phyloP scores from a whole-genome alignment of 2,797 vertebrate genomes.

The Hyperoplus lanceolatus region DNA sequence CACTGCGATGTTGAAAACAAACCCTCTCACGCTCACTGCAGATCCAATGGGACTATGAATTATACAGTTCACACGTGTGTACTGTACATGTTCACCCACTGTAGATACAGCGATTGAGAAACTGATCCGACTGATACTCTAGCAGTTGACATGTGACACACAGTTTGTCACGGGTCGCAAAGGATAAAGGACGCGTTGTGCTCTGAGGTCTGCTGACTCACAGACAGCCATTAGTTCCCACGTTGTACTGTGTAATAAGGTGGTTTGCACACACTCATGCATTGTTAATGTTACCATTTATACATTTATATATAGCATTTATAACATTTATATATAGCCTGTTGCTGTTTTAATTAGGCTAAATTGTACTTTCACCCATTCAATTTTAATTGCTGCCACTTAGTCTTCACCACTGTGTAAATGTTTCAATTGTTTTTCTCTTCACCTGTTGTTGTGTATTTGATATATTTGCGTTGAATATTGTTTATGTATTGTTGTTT shows the following conservation, averaged over 20 bases:
- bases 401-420: no score
- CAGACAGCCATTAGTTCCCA: slow-evolving; percentile 4
- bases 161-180: background rate
- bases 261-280: background rate
- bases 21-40: background rate
- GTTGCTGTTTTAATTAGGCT: no score
- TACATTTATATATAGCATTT: background rate
- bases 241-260: background rate
- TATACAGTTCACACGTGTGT: background rate
- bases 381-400: no score
- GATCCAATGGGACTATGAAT: background rate
- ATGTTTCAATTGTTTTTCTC: no score
- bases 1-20: background rate
- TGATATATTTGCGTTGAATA: no score
- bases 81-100: background rate
- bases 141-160: slow-evolving; percentile 17
- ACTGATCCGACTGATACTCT: background rate
- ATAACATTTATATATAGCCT: no score
- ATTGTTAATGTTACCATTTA: slow-evolving; percentile 27
- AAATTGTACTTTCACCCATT: no score
- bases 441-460: no score
- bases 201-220: slow-evolving; percentile 26
- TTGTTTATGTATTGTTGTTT: no score
- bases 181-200: slow-evolving; percentile 6
- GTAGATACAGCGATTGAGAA: background rate